Conservation (phyloP, 1,140 invertebrate species). For the Pseudomyrmex sp. region DNA sequence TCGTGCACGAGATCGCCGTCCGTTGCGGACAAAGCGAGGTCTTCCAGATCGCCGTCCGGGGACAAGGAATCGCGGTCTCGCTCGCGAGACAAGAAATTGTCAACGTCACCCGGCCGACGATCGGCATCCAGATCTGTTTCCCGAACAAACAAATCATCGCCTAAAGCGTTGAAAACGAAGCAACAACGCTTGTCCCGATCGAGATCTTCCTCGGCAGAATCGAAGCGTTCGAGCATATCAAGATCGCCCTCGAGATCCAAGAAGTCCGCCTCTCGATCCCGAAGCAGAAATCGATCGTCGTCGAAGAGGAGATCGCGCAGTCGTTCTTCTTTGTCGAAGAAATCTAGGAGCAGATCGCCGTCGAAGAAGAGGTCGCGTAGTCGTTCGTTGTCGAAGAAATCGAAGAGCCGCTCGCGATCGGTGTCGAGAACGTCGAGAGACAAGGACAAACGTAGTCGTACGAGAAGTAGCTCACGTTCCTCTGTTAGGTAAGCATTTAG, state of each 20-base stretch:
- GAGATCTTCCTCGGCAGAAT: slow-evolving; percentile 66
- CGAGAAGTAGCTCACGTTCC: slow-evolving; percentile 79
- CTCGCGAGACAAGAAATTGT: slow-evolving; percentile 67
- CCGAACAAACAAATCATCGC: slow-evolving; percentile 58
- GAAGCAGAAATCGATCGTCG: slow-evolving; percentile 74
- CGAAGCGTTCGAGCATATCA: slow-evolving; percentile 70
- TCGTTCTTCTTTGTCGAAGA: slow-evolving; percentile 72
- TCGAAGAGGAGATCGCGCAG: slow-evolving; percentile 73
- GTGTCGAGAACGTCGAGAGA: slow-evolving; percentile 77
- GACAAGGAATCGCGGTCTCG: slow-evolving; percentile 65
- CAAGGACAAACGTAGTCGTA: slow-evolving; percentile 78
- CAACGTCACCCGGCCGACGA: slow-evolving; percentile 53
- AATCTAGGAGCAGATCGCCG: slow-evolving; percentile 72
- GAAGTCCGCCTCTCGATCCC: slow-evolving; percentile 73
- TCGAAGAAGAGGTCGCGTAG: slow-evolving; percentile 72
- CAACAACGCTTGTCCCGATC: slow-evolving; percentile 62
- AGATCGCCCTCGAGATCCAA: slow-evolving; percentile 74
- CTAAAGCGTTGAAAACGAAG: slow-evolving; percentile 11
- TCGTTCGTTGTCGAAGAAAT: slow-evolving; percentile 73
- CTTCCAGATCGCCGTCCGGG: slow-evolving; percentile 69
- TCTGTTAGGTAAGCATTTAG: slow-evolving; percentile 75
- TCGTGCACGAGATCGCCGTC: slow-evolving; percentile 76
- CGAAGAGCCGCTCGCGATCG: slow-evolving; percentile 78
- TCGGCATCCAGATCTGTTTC: slow-evolving; percentile 49
- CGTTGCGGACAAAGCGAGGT: slow-evolving; percentile 54